Base-by-base conservation (phyloP, 37 sponge, comb jelly and placozoan genomes). In the Axinella damicornis region DNA sequence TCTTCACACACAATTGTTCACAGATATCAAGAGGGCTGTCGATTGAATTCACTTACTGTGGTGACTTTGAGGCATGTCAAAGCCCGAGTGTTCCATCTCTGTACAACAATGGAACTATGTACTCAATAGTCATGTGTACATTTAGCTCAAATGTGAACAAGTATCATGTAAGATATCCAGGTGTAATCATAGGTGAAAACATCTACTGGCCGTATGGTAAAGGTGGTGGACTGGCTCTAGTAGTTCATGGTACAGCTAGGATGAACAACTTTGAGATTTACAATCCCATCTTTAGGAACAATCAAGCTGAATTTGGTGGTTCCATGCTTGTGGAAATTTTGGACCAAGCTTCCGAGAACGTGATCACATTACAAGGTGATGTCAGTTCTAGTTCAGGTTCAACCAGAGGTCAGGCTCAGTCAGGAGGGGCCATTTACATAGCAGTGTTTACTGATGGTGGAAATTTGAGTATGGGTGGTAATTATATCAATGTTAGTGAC, bases 381-480 rank as follows among this genome's bases (percentile, higher is more conserved):
- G 9, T 46, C 9, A 9, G 46, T 9, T 20, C 41, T 41, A 16
- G 46, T n/a, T 28, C 20, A 1, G 18, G 19, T 2, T 80, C 67
- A 41, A 67, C 53, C 39, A 30, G 27, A 20, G 67, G 67, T 69
- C 21, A 25, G 25, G 4, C 46, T 12, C 46, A 46, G 4, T 12
- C 9, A 9, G 46, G 46, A 46, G 46, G 46, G 9, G 46, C 46
- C 46, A 46, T 46, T 4, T 9, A 46, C 46, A 46, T 46, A 46
- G 81, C 69, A 62, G 21, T 32, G 21, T 19, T 54, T 80, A 69
- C 70, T 54, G 81, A 70, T 30, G 81, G 81, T 55, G 46, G 46
- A 4, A 46, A 46, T 4, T 9, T 46, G 46, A 9, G 9, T 46
- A 46, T 9, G 46, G 46, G 46, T 46, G 46, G 6, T 9, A 46